Percentiles rank a stretch among this genome's conserved stretches.
Conservation (phyloP, 2,888 invertebrate genomes). For the Helobdella robusta region DNA sequence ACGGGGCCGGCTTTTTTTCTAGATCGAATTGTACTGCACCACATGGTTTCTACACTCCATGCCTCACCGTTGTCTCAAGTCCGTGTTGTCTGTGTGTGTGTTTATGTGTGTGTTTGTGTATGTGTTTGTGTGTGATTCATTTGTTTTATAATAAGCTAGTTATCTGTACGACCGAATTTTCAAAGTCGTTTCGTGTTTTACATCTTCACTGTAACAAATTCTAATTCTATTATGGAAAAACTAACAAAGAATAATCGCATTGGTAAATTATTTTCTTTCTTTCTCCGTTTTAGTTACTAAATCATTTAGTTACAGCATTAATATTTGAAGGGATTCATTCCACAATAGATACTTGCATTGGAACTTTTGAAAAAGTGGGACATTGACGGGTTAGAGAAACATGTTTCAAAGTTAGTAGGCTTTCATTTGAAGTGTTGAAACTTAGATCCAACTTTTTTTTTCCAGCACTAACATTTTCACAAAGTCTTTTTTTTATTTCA, state of each 20-base stretch:
- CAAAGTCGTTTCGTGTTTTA: too few species aligned
- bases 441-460: not conserved
- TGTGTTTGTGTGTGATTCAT: too few species aligned
- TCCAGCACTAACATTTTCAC: not conserved
- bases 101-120: too few species aligned
- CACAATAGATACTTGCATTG: conserved; percentile 26
- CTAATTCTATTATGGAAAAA: not conserved
- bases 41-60: conserved; percentile 62
- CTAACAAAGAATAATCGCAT: not conserved
- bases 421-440: not conserved
- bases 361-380: conserved; percentile 33
- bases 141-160: too few species aligned
- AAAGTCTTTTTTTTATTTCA: conserved; percentile 18
- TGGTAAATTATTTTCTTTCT: not conserved
- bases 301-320: not conserved
- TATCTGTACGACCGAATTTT: too few species aligned
- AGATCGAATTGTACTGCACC: conserved; percentile 60
- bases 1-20: conserved; percentile 63
- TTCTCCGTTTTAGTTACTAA: not conserved
- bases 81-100: not conserved
- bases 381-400: conserved; percentile 32
- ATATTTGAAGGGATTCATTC: not conserved
- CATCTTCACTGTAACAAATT: too few species aligned
- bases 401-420: conserved; percentile 30
- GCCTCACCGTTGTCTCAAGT: conserved; percentile 61